Evolutionary conservation across 2,797 vertebrate genomes (phyloP).

Genomic region (Babyrousa celebensis): DNA sequence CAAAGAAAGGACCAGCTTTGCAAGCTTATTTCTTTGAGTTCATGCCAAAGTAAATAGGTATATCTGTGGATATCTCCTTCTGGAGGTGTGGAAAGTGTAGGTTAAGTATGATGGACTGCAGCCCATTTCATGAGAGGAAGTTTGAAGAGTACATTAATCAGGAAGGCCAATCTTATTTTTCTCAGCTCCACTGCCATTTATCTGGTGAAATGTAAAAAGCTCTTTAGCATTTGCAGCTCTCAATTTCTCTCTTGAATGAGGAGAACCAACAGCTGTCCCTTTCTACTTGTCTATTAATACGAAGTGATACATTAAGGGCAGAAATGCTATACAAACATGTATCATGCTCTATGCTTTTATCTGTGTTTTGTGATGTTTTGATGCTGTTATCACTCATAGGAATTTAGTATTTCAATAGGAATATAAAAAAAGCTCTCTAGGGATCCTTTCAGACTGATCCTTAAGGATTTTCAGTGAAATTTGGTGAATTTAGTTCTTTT

Average conservation of each 20-base stretch:
- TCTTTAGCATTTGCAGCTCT: conserved; percentile 8
- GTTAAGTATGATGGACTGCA: conserved; percentile 78
- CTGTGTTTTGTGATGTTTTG: background rate
- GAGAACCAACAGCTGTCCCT: conserved; percentile 45
- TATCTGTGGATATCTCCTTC: conserved; percentile 79
- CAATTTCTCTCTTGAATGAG: conserved; percentile 66
- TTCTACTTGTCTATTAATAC: background rate
- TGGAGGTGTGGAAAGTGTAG: conserved; percentile 82
- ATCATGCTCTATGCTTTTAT: background rate
- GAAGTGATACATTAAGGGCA: background rate
- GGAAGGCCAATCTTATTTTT: conserved; percentile 49
- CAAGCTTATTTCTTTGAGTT: conserved; percentile 80
- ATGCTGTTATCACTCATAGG: background rate
- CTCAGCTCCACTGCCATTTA: conserved; percentile 51
- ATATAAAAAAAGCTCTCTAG: background rate
- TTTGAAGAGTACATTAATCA: conserved; percentile 59
- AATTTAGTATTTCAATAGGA: background rate
- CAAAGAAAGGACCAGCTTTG: conserved; percentile 69
- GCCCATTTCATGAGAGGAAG: conserved; percentile 61
- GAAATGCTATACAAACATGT: background rate
- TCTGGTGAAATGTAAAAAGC: conserved; percentile 53
- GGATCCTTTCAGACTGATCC: background rate
- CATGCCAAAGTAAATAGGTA: conserved; percentile 82
- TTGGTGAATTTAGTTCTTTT: conserved; percentile 36
- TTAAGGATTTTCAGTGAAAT: conserved; percentile 28